Percentiles rank a stretch among this genome's conserved stretches.
These are phyloP conservation scores for Verasper variegatus DNA, from an alignment of 2,113 vertebrate species.

Conservation along the genomic window DNA sequence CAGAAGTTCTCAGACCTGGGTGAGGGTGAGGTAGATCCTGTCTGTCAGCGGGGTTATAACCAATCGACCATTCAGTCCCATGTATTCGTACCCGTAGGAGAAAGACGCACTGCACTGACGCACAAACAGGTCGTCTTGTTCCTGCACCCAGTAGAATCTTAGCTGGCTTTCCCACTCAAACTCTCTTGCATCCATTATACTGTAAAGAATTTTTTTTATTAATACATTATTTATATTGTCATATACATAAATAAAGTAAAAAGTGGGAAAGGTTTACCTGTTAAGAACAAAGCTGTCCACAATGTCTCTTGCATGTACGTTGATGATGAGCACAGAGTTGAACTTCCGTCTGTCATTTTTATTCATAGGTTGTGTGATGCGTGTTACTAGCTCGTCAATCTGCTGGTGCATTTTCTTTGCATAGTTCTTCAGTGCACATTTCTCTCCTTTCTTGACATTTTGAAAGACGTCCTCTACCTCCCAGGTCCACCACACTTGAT, in stretches of 20 bases:
- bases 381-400: constrained; percentile 90
- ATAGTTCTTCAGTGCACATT: constrained; percentile 89
- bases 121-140: constrained; percentile 87
- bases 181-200: constrained; percentile 90
- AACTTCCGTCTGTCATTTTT: constrained; percentile 92
- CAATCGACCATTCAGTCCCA: constrained; percentile 95
- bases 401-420: constrained; percentile 91
- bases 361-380: constrained; percentile 86
- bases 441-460: constrained; percentile 87
- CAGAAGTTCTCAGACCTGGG: constrained; percentile 85
- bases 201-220: constrained; percentile 59
- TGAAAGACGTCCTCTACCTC: constrained; percentile 93
- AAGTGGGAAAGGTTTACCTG: constrained; percentile 63
- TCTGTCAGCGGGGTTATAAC: constrained; percentile 98
- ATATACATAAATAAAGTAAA: neutral
- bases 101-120: constrained; percentile 93
- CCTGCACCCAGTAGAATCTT: constrained; percentile 91
- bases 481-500: constrained; percentile 99
- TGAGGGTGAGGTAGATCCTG: constrained; percentile 96
- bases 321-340: constrained; percentile 95
- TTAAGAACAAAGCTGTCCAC: constrained; percentile 90
- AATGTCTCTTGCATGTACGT: constrained; percentile 96
- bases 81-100: constrained; percentile 96
- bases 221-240: neutral
- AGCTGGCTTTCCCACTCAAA: constrained; percentile 99